Base-by-base conservation (phyloP, 2,888 invertebrate species). In the Standfussiana lucernea region DNA sequence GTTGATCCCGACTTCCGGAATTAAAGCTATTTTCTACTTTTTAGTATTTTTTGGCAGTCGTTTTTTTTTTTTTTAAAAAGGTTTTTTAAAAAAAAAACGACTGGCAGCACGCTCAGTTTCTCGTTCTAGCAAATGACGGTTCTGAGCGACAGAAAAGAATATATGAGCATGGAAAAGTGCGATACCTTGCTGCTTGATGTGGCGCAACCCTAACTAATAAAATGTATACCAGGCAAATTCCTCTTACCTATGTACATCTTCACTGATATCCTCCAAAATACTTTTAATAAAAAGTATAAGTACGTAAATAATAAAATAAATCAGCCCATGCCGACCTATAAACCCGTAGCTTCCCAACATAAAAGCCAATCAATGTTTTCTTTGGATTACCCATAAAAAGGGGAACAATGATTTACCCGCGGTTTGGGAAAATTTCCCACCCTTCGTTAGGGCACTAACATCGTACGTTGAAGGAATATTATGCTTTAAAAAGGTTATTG, bases 351-450 rank as follows among this genome's bases (percentile, higher is more conserved):
- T 67, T 80, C 69, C 72, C 75, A 62, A 79, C 69, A 71, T 82
- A 77, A 84, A 79, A 72, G 24, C 18, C 59, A 80, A 86, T 84
- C 85, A 84, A 75, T 88, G 82, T 82, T 85, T 83, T 83, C 79
- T 83, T 84, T 77, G 73, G 83, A 89, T 86, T 83, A 79, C 72
- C 72, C 82, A 86, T 90, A 90, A 88, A 87, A 87, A 71, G 73
- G 75, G 77, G 73, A 85, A 88, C 82, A 83, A 86, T 83, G 77
- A 84, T 84, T 80, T 79, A 85, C 81, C 85, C 84, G 79, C 65
- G 68, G 67, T 73, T 65, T 50, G 71, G 71, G 72, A 77, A 82
- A 85, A 72, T 65, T 77, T 42, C 5, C 37, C 59, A 35, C 47
- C 45, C 59, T 77, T 69, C 71, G 70, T 77, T 53, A 24, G 61